These are phyloP conservation scores for Lerista edwardsae DNA, from an alignment of 2,797 vertebrate genomes.

Conservation along the genomic window DNA sequence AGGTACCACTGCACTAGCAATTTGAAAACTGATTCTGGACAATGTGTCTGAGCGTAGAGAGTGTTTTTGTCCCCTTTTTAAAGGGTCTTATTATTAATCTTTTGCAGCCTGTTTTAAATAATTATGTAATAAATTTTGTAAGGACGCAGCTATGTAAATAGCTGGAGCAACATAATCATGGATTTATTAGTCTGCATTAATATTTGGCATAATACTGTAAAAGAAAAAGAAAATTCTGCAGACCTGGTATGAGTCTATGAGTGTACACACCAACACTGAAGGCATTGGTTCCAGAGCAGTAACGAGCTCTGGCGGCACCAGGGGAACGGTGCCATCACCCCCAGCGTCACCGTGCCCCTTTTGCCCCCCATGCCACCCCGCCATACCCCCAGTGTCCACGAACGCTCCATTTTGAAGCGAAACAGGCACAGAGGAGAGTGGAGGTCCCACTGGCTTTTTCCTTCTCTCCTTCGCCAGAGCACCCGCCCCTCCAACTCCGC, in stretches of 20 bases:
- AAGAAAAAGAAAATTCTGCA: neutral
- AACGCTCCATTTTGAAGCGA: no score
- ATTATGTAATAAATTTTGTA: neutral
- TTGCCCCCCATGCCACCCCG: no score
- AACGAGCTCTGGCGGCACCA: no score
- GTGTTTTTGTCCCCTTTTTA: neutral
- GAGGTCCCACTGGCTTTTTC: no score
- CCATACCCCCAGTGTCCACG: no score
- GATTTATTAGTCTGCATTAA: neutral
- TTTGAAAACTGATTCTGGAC: neutral
- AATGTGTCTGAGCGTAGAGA: neutral
- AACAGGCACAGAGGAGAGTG: no score
- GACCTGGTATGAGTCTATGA: accelerated
- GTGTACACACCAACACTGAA: accelerated
- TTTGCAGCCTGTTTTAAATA: neutral
- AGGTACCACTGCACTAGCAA: neutral
- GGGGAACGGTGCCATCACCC: neutral
- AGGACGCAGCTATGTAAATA: neutral
- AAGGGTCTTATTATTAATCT: neutral
- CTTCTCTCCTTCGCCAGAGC: no score
- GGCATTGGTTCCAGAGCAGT: neutral
- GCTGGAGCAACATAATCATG: neutral
- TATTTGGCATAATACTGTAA: neutral
- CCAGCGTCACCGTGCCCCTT: no score
- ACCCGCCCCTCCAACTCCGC: no score